Percentiles rank a stretch among this genome's conserved stretches.
These are phyloP conservation scores for Theristicus caerulescens DNA, from an alignment of 2,113 vertebrate species.

Conservation along the genomic window DNA sequence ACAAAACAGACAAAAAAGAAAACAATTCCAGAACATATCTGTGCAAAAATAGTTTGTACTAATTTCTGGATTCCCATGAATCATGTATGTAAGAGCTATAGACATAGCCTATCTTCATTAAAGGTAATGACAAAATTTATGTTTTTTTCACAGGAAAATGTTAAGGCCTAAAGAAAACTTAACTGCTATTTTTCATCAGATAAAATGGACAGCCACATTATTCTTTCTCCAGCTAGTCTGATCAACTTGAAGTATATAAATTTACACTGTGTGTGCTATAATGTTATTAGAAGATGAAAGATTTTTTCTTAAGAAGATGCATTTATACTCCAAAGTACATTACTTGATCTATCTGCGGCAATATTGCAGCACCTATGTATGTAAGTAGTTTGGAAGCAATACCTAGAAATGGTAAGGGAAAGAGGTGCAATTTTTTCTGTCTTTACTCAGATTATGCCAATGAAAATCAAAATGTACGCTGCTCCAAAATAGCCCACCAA, in stretches of 20 bases:
- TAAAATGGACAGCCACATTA: neutral
- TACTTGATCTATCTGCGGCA: neutral
- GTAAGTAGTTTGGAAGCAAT: neutral
- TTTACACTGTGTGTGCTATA: neutral
- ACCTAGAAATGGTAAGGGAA: neutral
- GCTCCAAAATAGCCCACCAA: neutral
- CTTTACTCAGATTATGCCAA: neutral
- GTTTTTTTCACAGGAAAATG: neutral
- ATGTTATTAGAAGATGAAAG: neutral
- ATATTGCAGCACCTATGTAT: neutral
- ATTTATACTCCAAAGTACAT: neutral
- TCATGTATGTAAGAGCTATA: neutral
- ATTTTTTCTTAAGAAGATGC: neutral
- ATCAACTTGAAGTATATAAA: neutral
- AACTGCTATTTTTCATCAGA: neutral
- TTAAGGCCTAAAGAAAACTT: neutral
- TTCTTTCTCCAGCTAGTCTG: neutral
- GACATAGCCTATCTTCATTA: neutral
- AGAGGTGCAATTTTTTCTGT: neutral
- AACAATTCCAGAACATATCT: neutral
- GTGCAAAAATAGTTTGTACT: rapidly evolving
- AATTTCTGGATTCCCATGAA: neutral
- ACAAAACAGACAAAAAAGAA: neutral
- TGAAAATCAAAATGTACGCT: neutral
- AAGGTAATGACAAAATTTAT: neutral